These are phyloP conservation scores for Oikopleura dioica DNA, from an alignment of 23 tunicate species.

Conservation along the genomic window DNA sequence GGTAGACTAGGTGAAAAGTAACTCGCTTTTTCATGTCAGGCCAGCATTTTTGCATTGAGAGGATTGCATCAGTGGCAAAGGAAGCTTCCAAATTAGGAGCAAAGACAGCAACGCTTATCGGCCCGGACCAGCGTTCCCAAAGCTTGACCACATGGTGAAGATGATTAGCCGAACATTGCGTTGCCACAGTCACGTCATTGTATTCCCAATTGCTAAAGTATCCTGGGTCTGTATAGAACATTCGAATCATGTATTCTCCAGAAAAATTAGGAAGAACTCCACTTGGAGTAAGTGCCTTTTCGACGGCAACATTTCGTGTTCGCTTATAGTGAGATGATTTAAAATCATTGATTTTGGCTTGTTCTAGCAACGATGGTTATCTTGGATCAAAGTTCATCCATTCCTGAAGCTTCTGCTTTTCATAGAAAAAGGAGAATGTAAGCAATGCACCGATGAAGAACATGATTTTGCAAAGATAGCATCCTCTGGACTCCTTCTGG, in stretches of 20 bases:
- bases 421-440: no score
- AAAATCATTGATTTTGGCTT: no score
- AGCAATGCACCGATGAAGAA: no score
- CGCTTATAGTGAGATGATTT: no score
- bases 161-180: constrained; percentile 83
- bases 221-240: background rate
- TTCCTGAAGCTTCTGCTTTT: no score
- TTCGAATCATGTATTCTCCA: background rate
- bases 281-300: background rate
- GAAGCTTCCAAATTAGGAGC: constrained; percentile 84
- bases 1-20: constrained; percentile 76
- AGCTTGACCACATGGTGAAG: constrained; percentile 97
- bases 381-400: no score
- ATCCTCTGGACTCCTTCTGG: no score
- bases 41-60: constrained; percentile 32
- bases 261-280: background rate
- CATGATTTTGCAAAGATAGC: no score
- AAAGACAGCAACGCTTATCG: constrained; percentile 59
- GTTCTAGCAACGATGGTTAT: no score
- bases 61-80: constrained; percentile 61
- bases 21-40: constrained; percentile 37
- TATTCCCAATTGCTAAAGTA: background rate
- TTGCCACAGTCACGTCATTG: constrained; percentile 49
- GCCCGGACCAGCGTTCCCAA: constrained; percentile 68
- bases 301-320: no score